Percentiles rank a stretch among this genome's conserved stretches.
Evolutionary conservation across 2,113 vertebrate genomes (phyloP).

Genomic region (Ascaphus truei): DNA sequence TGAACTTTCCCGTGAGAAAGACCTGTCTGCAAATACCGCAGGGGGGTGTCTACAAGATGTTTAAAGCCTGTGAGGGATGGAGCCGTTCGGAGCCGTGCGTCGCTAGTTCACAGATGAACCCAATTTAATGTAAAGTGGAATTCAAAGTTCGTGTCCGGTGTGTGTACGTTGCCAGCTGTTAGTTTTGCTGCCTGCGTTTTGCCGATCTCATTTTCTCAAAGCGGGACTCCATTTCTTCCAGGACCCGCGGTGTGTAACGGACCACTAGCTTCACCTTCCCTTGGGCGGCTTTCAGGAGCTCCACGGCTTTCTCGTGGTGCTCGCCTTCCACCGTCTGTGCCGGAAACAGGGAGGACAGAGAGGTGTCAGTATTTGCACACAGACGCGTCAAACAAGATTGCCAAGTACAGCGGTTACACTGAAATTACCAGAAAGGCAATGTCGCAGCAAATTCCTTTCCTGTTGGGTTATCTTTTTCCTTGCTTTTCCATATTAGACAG

Average conservation of each 20-base stretch:
- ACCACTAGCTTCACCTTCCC: slow-evolving; percentile 95
- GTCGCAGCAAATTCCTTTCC: no score
- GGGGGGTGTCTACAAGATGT: slow-evolving; percentile 37
- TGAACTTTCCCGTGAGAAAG: slow-evolving; percentile 47
- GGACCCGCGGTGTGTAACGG: slow-evolving; percentile 90
- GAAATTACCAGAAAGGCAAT: no score
- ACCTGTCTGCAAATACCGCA: slow-evolving; percentile 40
- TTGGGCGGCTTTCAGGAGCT: slow-evolving; percentile 94
- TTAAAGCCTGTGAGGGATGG: slow-evolving; percentile 23
- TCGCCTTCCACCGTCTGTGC: slow-evolving; percentile 92
- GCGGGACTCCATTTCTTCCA: slow-evolving; percentile 95
- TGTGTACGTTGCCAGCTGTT: slow-evolving; percentile 28
- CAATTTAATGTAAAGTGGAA: slow-evolving; percentile 43
- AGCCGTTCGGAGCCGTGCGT: slow-evolving; percentile 7
- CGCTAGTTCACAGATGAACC: slow-evolving; percentile 48
- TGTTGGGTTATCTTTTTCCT: no score
- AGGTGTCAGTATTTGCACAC: no score
- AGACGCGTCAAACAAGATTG: no score
- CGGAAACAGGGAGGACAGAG: slow-evolving; percentile 24
- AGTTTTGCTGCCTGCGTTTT: slow-evolving; percentile 95
- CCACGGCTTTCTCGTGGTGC: slow-evolving; percentile 94
- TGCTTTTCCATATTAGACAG: no score
- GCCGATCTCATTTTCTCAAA: slow-evolving; percentile 98
- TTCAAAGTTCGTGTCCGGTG: slow-evolving; percentile 40
- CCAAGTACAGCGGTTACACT: no score